phyloP scores from a whole-genome alignment of 2,888 invertebrate genomes.

The Acanthosepion lycidas region DNA sequence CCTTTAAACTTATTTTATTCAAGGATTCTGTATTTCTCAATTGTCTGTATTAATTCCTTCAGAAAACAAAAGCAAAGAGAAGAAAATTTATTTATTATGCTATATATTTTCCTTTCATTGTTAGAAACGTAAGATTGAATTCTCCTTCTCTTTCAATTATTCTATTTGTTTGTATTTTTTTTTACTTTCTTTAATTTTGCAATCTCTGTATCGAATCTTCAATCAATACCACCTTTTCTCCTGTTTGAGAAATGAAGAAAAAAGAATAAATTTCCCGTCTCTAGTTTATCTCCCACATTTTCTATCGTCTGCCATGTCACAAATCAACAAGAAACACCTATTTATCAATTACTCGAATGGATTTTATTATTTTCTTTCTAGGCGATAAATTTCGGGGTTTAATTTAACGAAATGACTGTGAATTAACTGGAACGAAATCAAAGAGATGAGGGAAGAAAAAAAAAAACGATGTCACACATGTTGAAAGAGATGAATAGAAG shows the following conservation, averaged over 20 bases:
- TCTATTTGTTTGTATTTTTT: too few relatives aligned
- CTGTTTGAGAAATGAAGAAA: background rate
- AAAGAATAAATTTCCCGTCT: background rate
- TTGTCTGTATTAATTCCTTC: too few relatives aligned
- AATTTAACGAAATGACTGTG: background rate
- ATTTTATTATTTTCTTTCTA: background rate
- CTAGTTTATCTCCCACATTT: background rate
- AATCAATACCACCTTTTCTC: too few relatives aligned
- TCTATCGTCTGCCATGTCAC: background rate
- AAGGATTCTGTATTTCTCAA: too few relatives aligned
- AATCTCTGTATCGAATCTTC: too few relatives aligned
- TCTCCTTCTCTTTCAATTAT: too few relatives aligned
- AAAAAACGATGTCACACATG: background rate
- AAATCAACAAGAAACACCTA: background rate
- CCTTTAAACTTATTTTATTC: too few relatives aligned
- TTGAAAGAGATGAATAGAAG: background rate
- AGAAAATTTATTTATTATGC: too few relatives aligned
- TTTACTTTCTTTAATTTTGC: too few relatives aligned
- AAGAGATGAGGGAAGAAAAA: background rate
- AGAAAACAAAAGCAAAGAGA: too few relatives aligned
- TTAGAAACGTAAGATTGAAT: too few relatives aligned
- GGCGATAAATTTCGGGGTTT: background rate
- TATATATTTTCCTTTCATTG: too few relatives aligned
- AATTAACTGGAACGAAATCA: background rate
- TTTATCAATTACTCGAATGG: background rate